These are phyloP conservation scores for Meta bourneti DNA, from an alignment of 2,888 invertebrate genomes.

Conservation along the genomic window DNA sequence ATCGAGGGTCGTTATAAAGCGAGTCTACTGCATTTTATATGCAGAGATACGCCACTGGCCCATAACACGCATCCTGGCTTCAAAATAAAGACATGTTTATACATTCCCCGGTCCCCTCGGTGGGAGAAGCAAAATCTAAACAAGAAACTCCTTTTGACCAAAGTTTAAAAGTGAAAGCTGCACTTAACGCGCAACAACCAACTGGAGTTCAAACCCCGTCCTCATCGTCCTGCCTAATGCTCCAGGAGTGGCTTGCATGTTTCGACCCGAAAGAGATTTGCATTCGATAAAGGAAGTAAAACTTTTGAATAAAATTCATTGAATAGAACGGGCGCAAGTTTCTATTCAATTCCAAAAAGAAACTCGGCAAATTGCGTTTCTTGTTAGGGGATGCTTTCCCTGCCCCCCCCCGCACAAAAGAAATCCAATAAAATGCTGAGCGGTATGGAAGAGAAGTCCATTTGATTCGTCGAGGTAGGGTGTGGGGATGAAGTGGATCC, in stretches of 20 bases:
- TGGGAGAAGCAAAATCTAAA: neutral
- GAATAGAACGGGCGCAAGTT: neutral
- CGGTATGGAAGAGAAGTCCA: neutral
- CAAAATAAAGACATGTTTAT: too few species aligned
- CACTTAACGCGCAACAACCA: conserved; percentile 7
- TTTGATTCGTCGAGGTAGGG: neutral
- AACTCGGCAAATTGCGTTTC: neutral
- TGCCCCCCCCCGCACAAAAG: neutral
- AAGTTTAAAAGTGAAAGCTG: conserved; percentile 24
- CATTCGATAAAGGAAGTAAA: conserved; percentile 26
- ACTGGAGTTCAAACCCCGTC: neutral
- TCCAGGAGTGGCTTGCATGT: neutral
- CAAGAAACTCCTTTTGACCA: conserved; percentile 4
- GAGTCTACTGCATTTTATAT: too few species aligned
- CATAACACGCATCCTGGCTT: too few species aligned
- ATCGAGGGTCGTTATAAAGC: too few species aligned
- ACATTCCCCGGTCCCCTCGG: neutral
- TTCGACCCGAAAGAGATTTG: conserved; percentile 8
- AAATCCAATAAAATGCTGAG: neutral
- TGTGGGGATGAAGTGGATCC: neutral
- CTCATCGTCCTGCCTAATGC: neutral
- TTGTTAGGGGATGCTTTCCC: conserved; percentile 14
- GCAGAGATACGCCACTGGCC: too few species aligned
- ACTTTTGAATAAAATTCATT: conserved; percentile 8
- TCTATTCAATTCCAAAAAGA: conserved; percentile 2